Conservation (phyloP, 2,888 invertebrate species). For the Cheilosia variabilis region DNA sequence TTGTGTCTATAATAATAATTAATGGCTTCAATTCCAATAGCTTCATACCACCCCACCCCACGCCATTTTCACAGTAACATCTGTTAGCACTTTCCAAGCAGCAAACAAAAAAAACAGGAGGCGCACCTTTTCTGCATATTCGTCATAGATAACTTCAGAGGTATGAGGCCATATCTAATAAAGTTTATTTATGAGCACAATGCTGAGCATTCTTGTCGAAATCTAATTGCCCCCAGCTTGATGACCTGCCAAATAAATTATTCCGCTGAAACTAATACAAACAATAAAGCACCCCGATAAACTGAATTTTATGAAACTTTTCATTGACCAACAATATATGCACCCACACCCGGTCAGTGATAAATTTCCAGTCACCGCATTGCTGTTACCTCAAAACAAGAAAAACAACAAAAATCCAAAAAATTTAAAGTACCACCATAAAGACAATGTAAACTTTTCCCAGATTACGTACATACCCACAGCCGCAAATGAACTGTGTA, state of each 20-base stretch:
- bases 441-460: slow-evolving; percentile 43
- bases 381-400: slow-evolving; percentile 50
- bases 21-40: no score
- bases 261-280: slow-evolving; percentile 32
- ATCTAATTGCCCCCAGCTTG: slow-evolving; percentile 12
- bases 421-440: slow-evolving; percentile 9
- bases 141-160: no score
- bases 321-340: slow-evolving; percentile 8
- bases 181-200: neutral
- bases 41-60: no score
- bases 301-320: slow-evolving; percentile 21
- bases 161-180: no score
- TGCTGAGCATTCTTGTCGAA: neutral
- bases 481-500: slow-evolving; percentile 6
- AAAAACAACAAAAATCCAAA: neutral
- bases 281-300: slow-evolving; percentile 34
- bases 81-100: no score
- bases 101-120: no score
- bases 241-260: slow-evolving; percentile 63
- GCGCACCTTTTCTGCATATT: no score
- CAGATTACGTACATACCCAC: slow-evolving; percentile 26
- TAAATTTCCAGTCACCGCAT: slow-evolving; percentile 54
- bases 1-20: no score
- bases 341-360: slow-evolving; percentile 19
- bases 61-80: no score